Evolutionary conservation across 1,140 invertebrate genomes (phyloP).

Genomic region (Andrena cerasifolii): DNA sequence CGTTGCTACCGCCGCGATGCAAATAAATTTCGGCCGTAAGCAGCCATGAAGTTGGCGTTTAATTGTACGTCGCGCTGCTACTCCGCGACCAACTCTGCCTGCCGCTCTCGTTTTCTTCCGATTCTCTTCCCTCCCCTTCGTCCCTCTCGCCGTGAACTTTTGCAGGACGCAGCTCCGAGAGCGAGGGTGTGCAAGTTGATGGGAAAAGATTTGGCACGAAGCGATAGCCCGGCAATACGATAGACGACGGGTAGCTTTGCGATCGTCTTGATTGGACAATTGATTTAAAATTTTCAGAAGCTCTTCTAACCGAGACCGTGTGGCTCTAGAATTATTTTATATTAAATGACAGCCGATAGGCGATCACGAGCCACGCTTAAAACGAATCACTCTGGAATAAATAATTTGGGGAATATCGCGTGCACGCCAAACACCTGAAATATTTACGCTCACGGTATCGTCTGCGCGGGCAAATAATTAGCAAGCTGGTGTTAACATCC

Average conservation of each 20-base stretch:
- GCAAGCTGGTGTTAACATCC: slow-evolving; percentile 9
- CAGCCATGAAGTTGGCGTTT: slow-evolving; percentile 74
- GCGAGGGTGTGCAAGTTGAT: background rate
- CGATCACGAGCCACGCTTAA: too few species aligned
- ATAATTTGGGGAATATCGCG: background rate
- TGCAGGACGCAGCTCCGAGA: slow-evolving; percentile 37
- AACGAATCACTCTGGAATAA: background rate
- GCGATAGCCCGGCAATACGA: too few species aligned
- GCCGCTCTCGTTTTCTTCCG: background rate
- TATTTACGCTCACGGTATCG: slow-evolving; percentile 24
- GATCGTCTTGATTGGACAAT: too few species aligned
- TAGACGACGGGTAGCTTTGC: too few species aligned
- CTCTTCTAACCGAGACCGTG: too few species aligned
- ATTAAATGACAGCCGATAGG: too few species aligned
- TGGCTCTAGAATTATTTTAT: too few species aligned
- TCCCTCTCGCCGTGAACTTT: slow-evolving; percentile 29
- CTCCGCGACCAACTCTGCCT: slow-evolving; percentile 22
- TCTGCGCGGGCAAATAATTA: slow-evolving; percentile 16
- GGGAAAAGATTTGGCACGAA: too few species aligned
- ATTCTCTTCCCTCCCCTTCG: slow-evolving; percentile 18
- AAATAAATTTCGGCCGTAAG: slow-evolving; percentile 75
- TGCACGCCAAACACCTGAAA: slow-evolving; percentile 10
- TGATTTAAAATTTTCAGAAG: too few species aligned
- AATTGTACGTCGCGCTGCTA: slow-evolving; percentile 72
- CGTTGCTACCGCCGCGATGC: slow-evolving; percentile 54